phyloP scores from a whole-genome alignment of 2,113 vertebrate species.

The Lophotis ruficrista region DNA sequence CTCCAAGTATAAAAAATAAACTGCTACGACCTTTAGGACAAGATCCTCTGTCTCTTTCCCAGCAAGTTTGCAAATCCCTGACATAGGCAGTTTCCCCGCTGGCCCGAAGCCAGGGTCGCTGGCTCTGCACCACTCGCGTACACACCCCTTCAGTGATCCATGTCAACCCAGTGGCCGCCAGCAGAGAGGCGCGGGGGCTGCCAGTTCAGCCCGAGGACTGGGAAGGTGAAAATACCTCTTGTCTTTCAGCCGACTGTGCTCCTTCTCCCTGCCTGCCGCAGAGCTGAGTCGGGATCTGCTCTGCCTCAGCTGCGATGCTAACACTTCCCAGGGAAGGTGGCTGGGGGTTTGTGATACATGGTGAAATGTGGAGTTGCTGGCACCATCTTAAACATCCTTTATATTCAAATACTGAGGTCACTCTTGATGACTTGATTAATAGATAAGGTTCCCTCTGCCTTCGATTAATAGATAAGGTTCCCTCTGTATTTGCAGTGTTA shows the following conservation, averaged over 20 bases:
- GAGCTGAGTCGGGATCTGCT: neutral
- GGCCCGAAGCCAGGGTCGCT: constrained; percentile 3
- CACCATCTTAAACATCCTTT: constrained; percentile 33
- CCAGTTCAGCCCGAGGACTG: neutral
- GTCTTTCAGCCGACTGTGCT: neutral
- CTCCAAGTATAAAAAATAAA: neutral
- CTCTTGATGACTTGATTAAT: constrained; percentile 17
- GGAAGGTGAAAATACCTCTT: neutral
- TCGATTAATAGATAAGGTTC: constrained; percentile 61
- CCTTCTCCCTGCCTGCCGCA: neutral
- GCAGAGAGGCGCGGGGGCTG: neutral
- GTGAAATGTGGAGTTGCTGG: neutral
- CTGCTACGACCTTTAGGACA: neutral
- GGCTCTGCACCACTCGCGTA: constrained; percentile 15
- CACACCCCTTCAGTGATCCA: constrained; percentile 27
- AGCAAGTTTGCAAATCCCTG: constrained; percentile 22
- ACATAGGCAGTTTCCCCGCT: constrained; percentile 42
- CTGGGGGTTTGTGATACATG: fast-evolving
- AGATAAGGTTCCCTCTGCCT: constrained; percentile 54
- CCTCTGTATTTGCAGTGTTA: constrained; percentile 54
- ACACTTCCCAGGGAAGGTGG: fast-evolving
- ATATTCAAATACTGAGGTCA: constrained; percentile 40
- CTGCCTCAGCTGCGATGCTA: neutral
- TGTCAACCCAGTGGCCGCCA: neutral
- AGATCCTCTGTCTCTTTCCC: constrained; percentile 4